These are phyloP conservation scores for Cerastoderma edule DNA, from an alignment of 2,888 invertebrate species.

Conservation along the genomic window DNA sequence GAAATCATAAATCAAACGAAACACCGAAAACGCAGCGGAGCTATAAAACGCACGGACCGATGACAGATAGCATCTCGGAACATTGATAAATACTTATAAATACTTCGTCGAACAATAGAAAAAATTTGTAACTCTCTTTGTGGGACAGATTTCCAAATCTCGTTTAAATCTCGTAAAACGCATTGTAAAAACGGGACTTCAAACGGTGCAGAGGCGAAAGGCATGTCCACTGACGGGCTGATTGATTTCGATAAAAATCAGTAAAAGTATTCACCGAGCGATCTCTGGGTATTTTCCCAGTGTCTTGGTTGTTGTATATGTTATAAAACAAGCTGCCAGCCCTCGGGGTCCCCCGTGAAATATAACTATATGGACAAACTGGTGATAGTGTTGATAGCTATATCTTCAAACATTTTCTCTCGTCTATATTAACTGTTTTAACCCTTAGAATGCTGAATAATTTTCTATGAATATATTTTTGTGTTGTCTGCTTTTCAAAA, in stretches of 20 bases:
- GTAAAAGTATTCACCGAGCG: not conserved
- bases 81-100: slow-evolving; percentile 54
- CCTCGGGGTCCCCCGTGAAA: not conserved
- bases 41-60: slow-evolving; percentile 29
- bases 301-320: too few relatives aligned
- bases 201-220: slow-evolving; percentile 17
- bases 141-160: slow-evolving; percentile 37
- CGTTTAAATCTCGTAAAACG: slow-evolving; percentile 39
- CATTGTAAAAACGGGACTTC: slow-evolving; percentile 28
- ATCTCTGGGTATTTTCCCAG: too few relatives aligned
- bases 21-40: slow-evolving; percentile 20
- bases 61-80: slow-evolving; percentile 48
- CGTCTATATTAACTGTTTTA: slow-evolving; percentile 2
- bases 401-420: slow-evolving; percentile 17
- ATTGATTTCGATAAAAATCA: slow-evolving; percentile 23
- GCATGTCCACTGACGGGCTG: slow-evolving; percentile 9
- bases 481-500: too few relatives aligned
- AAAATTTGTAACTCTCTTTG: slow-evolving; percentile 44
- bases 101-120: slow-evolving; percentile 49
- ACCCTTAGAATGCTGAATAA: too few relatives aligned
- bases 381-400: slow-evolving; percentile 13
- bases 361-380: slow-evolving; percentile 8
- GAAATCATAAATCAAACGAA: slow-evolving; percentile 39
- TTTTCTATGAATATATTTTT: too few relatives aligned
- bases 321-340: too few relatives aligned